Evolutionary conservation across 2,888 invertebrate species (phyloP).

Genomic region (Morinoia aosen): DNA sequence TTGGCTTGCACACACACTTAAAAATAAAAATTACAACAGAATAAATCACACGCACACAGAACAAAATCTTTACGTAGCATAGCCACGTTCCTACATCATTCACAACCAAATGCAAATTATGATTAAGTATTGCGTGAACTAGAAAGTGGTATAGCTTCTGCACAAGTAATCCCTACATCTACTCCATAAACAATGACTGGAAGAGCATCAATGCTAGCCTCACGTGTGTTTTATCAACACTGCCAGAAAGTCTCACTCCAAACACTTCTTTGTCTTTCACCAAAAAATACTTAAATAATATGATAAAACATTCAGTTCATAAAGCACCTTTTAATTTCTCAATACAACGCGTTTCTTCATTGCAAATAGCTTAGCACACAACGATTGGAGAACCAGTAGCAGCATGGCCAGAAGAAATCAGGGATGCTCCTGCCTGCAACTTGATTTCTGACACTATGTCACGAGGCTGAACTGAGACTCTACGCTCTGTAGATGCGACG

Average conservation of each 20-base stretch:
- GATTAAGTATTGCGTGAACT: not conserved
- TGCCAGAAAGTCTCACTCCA: slow-evolving; percentile 24
- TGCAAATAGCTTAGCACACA: not conserved
- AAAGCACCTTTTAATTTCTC: slow-evolving; percentile 21
- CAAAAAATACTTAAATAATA: slow-evolving; percentile 20
- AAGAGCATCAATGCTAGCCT: slow-evolving; percentile 18
- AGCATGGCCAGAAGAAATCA: not conserved
- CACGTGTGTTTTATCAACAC: slow-evolving; percentile 2
- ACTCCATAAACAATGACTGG: slow-evolving; percentile 42
- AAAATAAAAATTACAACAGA: not conserved
- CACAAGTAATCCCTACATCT: slow-evolving; percentile 27
- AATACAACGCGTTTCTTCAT: not conserved
- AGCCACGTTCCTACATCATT: not conserved
- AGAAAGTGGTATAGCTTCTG: slow-evolving; percentile 30
- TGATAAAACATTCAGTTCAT: not conserved
- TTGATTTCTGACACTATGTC: not conserved
- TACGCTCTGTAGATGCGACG: not conserved
- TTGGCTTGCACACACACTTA: not conserved
- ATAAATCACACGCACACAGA: not conserved
- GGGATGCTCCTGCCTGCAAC: not conserved
- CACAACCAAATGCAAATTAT: not conserved
- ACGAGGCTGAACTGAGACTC: not conserved
- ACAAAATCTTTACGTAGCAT: not conserved
- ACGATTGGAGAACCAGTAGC: not conserved
- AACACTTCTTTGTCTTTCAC: slow-evolving; percentile 18